Base-by-base conservation (phyloP, 2,888 invertebrate genomes). In the Myopa tessellatipennis region DNA sequence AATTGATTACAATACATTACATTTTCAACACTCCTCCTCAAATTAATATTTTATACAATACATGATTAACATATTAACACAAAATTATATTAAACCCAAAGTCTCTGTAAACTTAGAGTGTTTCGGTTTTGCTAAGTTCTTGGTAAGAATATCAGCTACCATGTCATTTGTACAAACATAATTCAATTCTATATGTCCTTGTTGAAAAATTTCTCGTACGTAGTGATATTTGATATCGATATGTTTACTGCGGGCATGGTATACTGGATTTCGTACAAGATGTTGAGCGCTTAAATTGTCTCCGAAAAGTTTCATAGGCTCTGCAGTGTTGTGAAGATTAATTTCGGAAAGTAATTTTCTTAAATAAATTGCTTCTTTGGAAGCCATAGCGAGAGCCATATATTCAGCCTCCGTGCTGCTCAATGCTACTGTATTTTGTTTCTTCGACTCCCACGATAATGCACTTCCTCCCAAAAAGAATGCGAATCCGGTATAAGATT, bases 401-500 rank as follows among this genome's bases (percentile, higher is more conserved):
- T 82, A 80, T 38, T 71, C 71, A n/a, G 71, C 36, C n/a, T 71
- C 60, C 14, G 58, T 71, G 18, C 71, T 79, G 58, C 79, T 80
- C 5, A 77, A 60, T 3, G 80, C 80, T 10, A 81, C 80, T 4
- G 80, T 77, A 26, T 16, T 26, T 61, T 82, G 81, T 58, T 80
- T 81, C n/a, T 58, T 40, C 3, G 77, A 77, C 67, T 79, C 73
- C 81, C 81, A 81, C 61, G 40, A 79, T 52, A 80, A 70, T 38
- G 79, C 78, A 16, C 77, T 75, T 34, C 80, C 78, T 6, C 14
- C 76, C 50, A 80, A 52, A 12, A 80, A 61, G 60, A 74, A 78
- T 7, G 78, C 76, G 36, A 77, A 80, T 38, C 81, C 81, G 7
- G 74, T 73, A 55, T 79, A 80, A 7, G 79, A 82, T 78, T 77